Evolutionary conservation across 1,140 invertebrate species (phyloP).

Genomic region (Pteromalus puparum): DNA sequence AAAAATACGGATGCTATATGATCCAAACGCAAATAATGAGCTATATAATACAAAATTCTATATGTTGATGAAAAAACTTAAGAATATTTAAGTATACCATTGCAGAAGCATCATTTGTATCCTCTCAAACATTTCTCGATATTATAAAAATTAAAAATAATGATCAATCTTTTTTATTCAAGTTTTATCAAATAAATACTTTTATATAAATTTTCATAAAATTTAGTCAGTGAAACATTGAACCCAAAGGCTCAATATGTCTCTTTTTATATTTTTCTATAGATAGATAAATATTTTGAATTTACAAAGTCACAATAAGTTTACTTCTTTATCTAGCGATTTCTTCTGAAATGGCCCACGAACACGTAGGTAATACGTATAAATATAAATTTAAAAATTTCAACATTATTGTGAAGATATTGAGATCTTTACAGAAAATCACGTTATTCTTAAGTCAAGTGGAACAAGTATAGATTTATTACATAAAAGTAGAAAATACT

Average conservation of each 20-base stretch:
- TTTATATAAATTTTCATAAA: background rate
- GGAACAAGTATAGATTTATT: conserved; percentile 1
- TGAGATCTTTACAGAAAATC: background rate
- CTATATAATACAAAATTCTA: background rate
- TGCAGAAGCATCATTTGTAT: background rate
- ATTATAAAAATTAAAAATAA: too few species aligned
- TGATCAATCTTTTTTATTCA: background rate
- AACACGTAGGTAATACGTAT: background rate
- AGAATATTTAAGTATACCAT: background rate
- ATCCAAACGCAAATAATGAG: background rate
- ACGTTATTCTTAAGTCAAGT: background rate
- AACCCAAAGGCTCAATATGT: background rate
- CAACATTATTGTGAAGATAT: background rate
- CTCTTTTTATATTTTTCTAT: background rate
- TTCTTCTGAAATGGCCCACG: background rate
- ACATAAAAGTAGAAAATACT: conserved; percentile 5
- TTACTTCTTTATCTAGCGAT: background rate
- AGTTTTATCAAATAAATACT: background rate
- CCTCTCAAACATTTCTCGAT: background rate
- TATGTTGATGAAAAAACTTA: background rate
- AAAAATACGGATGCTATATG: background rate
- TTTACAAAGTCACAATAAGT: background rate
- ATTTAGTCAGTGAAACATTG: background rate
- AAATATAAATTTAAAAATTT: conserved; percentile 6
- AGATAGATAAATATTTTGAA: background rate